Evolutionary conservation across 2,113 vertebrate genomes (phyloP).

Genomic region (Chaetura pelagica): DNA sequence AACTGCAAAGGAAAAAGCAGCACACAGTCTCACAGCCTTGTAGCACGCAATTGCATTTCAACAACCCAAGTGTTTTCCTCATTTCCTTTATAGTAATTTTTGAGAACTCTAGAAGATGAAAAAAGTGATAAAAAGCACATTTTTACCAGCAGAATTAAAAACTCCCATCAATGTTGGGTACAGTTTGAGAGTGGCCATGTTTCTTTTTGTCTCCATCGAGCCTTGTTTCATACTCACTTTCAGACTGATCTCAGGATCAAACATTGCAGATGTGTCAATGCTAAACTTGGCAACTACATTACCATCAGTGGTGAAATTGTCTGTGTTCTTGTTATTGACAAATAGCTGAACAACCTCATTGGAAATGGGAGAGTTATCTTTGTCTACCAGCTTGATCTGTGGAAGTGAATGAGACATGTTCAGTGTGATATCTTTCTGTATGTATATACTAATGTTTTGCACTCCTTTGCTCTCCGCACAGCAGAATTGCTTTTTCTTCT

Average conservation of each 20-base stretch:
- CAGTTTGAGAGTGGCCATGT: neutral
- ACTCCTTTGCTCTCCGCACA: neutral
- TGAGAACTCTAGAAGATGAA: neutral
- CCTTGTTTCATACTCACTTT: conserved; percentile 55
- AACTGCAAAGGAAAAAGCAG: neutral
- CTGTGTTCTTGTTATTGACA: conserved; percentile 36
- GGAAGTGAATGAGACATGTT: neutral
- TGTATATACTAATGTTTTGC: neutral
- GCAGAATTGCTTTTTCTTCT: neutral
- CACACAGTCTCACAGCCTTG: neutral
- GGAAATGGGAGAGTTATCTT: conserved; percentile 52
- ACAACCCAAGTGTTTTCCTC: neutral
- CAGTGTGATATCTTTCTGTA: neutral
- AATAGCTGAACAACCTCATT: conserved; percentile 61
- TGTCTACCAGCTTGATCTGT: conserved; percentile 58
- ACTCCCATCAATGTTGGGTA: neutral
- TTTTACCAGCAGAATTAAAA: neutral
- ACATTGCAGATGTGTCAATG: conserved; percentile 61
- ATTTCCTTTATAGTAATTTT: neutral
- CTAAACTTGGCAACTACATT: conserved; percentile 40
- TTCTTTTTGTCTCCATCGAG: neutral
- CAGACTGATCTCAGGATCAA: conserved; percentile 53
- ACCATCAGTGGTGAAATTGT: conserved; percentile 59
- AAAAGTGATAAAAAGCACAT: neutral
- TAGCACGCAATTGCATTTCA: neutral